Conservation (phyloP, 2,888 invertebrate species). For the Sarcophaga carnaria region DNA sequence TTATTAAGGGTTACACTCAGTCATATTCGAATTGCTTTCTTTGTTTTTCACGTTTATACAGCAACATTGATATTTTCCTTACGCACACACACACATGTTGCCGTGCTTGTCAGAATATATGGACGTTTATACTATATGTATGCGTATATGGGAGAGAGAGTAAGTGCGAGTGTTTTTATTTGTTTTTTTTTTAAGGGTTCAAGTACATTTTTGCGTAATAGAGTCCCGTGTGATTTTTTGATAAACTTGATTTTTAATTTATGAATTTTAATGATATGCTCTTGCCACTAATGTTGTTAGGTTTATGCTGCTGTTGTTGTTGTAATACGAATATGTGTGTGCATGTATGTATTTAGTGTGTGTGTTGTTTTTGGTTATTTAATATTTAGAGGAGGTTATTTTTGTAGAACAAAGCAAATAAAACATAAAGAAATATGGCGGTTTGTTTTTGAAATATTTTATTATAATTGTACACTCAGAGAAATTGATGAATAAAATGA, state of each 20-base stretch:
- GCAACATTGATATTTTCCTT: slow-evolving; percentile 10
- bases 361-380: slow-evolving; percentile 36
- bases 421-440: slow-evolving; percentile 63
- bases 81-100: neutral
- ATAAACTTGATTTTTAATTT: slow-evolving; percentile 70
- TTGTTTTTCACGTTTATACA: slow-evolving; percentile 31
- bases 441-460: slow-evolving; percentile 40
- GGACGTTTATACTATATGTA: neutral
- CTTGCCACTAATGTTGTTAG: slow-evolving; percentile 22
- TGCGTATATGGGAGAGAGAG: neutral
- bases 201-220: slow-evolving; percentile 65
- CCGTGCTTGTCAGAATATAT: neutral
- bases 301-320: too few relatives aligned
- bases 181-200: slow-evolving; percentile 10
- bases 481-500: slow-evolving; percentile 1
- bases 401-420: slow-evolving; percentile 22
- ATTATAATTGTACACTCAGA: slow-evolving; percentile 53
- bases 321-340: neutral
- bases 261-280: slow-evolving; percentile 69
- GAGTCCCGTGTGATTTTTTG: slow-evolving; percentile 71
- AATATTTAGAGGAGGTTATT: slow-evolving; percentile 44
- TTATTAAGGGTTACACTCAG: slow-evolving; percentile 47
- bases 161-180: slow-evolving; percentile 15
- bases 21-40: slow-evolving; percentile 26
- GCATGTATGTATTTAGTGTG: slow-evolving; percentile 13